These are phyloP conservation scores for Rhincodon typus DNA, from an alignment of 2,797 vertebrate species.

Conservation along the genomic window DNA sequence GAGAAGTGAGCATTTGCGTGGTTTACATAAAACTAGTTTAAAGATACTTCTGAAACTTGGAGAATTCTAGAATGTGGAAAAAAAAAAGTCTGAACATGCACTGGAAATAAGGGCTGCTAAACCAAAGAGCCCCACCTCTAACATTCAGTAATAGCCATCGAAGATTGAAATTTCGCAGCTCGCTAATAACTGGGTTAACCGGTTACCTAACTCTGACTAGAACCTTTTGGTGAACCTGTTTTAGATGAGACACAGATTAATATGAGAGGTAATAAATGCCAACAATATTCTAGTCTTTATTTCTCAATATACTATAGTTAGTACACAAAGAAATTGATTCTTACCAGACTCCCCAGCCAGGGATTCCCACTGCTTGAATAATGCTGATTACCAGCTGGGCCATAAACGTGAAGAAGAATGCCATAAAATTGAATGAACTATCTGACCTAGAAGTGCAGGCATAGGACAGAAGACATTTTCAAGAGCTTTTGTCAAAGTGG, in stretches of 20 bases:
- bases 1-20: background rate
- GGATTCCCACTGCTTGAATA: slow-evolving; percentile 90
- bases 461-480: background rate
- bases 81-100: too few relatives aligned
- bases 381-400: slow-evolving; percentile 89
- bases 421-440: slow-evolving; percentile 98
- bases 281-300: background rate
- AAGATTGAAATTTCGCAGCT: background rate
- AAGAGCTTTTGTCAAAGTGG: background rate
- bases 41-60: background rate
- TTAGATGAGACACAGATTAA: background rate
- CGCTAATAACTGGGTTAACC: too few relatives aligned
- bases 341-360: slow-evolving; percentile 98
- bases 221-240: too few relatives aligned
- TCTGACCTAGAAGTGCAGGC: slow-evolving; percentile 65
- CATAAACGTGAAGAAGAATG: slow-evolving; percentile 97
- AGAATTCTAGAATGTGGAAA: background rate
- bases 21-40: background rate
- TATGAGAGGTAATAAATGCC: background rate
- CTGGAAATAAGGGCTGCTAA: background rate
- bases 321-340: slow-evolving; percentile 42
- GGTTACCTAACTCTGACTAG: background rate
- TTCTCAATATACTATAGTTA: background rate
- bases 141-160: background rate
- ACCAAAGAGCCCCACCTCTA: background rate